phyloP scores from a whole-genome alignment of 2,888 invertebrate species.

The Automeris io region DNA sequence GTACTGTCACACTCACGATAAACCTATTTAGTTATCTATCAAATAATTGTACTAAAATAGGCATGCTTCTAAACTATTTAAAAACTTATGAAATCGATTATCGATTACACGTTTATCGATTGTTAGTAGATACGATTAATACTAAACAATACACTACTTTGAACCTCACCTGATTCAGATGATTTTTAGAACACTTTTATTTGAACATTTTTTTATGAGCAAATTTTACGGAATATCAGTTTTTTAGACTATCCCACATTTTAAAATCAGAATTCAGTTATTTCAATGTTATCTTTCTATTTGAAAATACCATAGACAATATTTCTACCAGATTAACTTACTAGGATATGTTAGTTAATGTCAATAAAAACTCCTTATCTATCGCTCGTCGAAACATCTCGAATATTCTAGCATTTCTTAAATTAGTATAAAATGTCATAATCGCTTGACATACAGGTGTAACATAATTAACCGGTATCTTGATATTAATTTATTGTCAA shows the following conservation, averaged over 20 bases:
- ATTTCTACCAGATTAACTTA: background rate
- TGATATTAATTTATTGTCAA: no score
- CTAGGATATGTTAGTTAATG: conserved; percentile 9
- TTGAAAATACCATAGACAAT: background rate
- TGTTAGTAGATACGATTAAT: conserved; percentile 55
- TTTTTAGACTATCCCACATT: conserved; percentile 10
- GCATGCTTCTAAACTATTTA: conserved; percentile 62
- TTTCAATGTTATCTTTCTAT: background rate
- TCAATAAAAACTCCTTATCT: conserved; percentile 4
- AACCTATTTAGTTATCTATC: conserved; percentile 55
- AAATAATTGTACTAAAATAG: conserved; percentile 75
- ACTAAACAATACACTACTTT: conserved; percentile 56
- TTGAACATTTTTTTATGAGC: conserved; percentile 63
- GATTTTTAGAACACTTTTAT: conserved; percentile 55
- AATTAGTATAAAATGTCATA: background rate
- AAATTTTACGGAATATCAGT: conserved; percentile 30
- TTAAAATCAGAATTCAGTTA: background rate
- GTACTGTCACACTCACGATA: conserved; percentile 48
- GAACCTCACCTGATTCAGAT: conserved; percentile 75
- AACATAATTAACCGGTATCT: no score
- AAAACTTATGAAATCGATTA: conserved; percentile 49
- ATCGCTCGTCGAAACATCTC: background rate
- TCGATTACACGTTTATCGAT: conserved; percentile 50
- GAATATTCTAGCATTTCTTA: background rate
- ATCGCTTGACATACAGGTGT: no score